These are phyloP conservation scores for Hippolais icterina DNA, from an alignment of 2,113 vertebrate species.

Conservation along the genomic window DNA sequence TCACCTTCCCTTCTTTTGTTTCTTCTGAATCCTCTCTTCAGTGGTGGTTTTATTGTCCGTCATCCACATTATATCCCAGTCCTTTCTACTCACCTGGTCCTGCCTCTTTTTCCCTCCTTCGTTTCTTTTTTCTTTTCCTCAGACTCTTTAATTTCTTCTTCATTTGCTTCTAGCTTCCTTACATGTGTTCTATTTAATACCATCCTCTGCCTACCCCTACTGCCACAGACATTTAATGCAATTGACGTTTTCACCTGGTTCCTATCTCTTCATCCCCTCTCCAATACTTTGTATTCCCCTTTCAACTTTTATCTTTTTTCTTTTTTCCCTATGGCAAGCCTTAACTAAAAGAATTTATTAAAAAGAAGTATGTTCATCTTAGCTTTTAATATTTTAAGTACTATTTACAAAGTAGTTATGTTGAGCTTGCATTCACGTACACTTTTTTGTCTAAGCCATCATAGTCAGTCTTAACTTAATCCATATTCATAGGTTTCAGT, in stretches of 20 bases:
- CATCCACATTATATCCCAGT: neutral
- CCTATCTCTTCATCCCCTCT: neutral
- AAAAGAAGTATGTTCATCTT: neutral
- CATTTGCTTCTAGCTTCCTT: neutral
- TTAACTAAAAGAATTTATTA: neutral
- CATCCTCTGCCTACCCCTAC: neutral
- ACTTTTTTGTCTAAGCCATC: neutral
- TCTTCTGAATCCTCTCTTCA: neutral
- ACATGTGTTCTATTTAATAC: neutral
- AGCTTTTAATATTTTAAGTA: neutral
- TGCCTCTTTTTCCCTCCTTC: neutral
- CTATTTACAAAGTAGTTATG: neutral
- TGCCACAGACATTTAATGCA: neutral
- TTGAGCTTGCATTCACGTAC: neutral
- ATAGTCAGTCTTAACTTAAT: neutral
- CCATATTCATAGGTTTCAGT: slow-evolving; percentile 8
- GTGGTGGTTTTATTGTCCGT: neutral
- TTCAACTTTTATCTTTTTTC: neutral
- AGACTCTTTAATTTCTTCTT: neutral
- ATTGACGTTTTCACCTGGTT: neutral
- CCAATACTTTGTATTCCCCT: rapidly evolving
- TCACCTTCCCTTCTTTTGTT: neutral
- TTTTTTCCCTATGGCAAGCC: neutral
- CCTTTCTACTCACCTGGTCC: neutral
- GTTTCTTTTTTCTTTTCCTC: neutral